phyloP scores from a whole-genome alignment of 2,797 vertebrate genomes.

The Scyliorhinus canicula region DNA sequence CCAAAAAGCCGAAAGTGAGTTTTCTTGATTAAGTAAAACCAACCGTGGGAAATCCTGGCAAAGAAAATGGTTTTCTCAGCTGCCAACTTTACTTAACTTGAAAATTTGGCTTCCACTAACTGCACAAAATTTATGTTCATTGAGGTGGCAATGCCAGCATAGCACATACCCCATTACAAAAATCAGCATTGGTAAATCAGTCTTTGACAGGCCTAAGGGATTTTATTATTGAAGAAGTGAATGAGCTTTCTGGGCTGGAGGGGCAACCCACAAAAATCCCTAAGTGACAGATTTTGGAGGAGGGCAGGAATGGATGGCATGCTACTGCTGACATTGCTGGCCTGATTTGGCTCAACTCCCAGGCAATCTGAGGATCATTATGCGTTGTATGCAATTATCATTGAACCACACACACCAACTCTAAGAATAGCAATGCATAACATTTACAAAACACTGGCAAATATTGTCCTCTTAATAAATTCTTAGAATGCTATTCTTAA shows the following conservation, averaged over 20 bases:
- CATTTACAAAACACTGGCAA: neutral
- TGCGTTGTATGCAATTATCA: conserved; percentile 2
- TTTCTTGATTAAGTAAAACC: neutral
- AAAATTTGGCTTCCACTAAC: neutral
- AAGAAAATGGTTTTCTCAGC: neutral
- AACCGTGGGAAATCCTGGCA: neutral
- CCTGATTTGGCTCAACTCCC: conserved; percentile 28
- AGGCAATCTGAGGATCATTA: conserved; percentile 21
- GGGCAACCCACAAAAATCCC: neutral
- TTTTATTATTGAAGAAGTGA: conserved; percentile 28
- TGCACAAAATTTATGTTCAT: neutral
- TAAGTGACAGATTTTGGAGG: neutral
- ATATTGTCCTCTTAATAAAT: neutral
- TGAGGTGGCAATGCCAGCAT: neutral
- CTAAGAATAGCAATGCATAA: neutral
- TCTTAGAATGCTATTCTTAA: neutral
- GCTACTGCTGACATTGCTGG: conserved; percentile 26
- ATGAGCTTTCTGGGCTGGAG: neutral
- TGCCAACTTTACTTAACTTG: neutral
- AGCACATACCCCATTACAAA: neutral
- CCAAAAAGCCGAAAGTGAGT: neutral
- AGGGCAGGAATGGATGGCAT: conserved; percentile 12
- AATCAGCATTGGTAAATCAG: neutral
- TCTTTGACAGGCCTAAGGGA: neutral
- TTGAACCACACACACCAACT: neutral